Conservation (phyloP, 2,888 invertebrate genomes). For the Acronicta psi region DNA sequence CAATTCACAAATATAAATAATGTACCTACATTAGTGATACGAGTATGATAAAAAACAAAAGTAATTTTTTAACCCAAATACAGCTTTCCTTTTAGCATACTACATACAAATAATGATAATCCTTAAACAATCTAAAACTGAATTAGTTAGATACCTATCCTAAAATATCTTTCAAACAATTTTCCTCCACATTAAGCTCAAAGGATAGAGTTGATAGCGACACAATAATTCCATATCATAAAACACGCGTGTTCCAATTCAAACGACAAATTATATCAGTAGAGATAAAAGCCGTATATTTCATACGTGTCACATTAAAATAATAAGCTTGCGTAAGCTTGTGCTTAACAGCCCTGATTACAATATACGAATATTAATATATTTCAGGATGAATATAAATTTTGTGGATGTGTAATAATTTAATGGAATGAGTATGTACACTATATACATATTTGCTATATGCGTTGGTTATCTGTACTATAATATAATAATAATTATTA, state of each 20-base stretch:
- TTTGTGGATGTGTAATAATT: slow-evolving; percentile 25
- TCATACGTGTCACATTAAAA: slow-evolving; percentile 54
- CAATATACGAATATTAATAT: slow-evolving; percentile 41
- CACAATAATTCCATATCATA: slow-evolving; percentile 35
- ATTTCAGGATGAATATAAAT: slow-evolving; percentile 50
- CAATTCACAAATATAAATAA: too few relatives aligned
- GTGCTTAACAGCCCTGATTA: slow-evolving; percentile 49
- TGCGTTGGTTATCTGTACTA: background rate
- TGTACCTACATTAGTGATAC: too few relatives aligned
- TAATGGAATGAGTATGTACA: background rate
- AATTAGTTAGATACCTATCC: too few relatives aligned
- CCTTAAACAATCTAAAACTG: too few relatives aligned
- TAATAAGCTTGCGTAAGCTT: slow-evolving; percentile 50
- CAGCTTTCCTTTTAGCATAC: too few relatives aligned
- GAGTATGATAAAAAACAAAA: too few relatives aligned
- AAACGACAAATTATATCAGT: slow-evolving; percentile 46
- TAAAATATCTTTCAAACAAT: background rate
- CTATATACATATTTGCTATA: background rate
- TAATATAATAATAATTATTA: too few relatives aligned
- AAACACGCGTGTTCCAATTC: slow-evolving; percentile 34
- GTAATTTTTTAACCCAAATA: too few relatives aligned
- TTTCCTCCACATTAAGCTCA: background rate
- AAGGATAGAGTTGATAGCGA: slow-evolving; percentile 14
- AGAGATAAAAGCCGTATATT: slow-evolving; percentile 53
- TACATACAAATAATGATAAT: too few relatives aligned